Evolutionary conservation across 2,888 invertebrate species (phyloP).

Genomic region (Opisthograptis luteolata): DNA sequence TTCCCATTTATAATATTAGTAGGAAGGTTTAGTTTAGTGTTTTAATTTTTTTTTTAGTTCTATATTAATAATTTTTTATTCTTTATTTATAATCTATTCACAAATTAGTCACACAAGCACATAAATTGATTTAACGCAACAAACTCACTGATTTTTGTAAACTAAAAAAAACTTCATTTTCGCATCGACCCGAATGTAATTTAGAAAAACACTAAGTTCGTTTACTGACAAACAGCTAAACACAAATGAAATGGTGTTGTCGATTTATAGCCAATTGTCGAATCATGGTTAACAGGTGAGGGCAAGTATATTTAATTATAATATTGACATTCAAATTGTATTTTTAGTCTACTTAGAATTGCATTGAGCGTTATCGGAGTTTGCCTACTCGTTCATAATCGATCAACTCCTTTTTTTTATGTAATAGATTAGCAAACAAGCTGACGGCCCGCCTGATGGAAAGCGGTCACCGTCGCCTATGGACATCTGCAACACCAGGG

Average conservation of each 20-base stretch:
- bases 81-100: background rate
- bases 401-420: too few relatives aligned
- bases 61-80: constrained; percentile 4
- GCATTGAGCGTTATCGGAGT: too few relatives aligned
- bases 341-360: constrained; percentile 25
- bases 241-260: constrained; percentile 42
- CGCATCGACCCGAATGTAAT: constrained; percentile 42
- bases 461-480: too few relatives aligned
- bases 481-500: too few relatives aligned
- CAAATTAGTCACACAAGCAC: background rate
- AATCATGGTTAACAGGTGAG: constrained; percentile 28
- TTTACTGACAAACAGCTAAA: constrained; percentile 43
- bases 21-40: too few relatives aligned
- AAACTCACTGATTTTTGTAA: constrained; percentile 72
- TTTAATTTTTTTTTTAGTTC: too few relatives aligned
- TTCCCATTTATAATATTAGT: too few relatives aligned
- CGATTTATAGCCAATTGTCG: constrained; percentile 10
- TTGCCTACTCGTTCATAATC: too few relatives aligned
- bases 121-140: constrained; percentile 12
- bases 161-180: constrained; percentile 70
- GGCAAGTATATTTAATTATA: constrained; percentile 5
- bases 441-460: too few relatives aligned
- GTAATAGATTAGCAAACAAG: too few relatives aligned
- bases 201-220: constrained; percentile 40
- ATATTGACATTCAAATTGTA: constrained; percentile 22